Evolutionary conservation across 1,140 invertebrate species (phyloP).

Genomic region (Trachymyrmex cornetzi): DNA sequence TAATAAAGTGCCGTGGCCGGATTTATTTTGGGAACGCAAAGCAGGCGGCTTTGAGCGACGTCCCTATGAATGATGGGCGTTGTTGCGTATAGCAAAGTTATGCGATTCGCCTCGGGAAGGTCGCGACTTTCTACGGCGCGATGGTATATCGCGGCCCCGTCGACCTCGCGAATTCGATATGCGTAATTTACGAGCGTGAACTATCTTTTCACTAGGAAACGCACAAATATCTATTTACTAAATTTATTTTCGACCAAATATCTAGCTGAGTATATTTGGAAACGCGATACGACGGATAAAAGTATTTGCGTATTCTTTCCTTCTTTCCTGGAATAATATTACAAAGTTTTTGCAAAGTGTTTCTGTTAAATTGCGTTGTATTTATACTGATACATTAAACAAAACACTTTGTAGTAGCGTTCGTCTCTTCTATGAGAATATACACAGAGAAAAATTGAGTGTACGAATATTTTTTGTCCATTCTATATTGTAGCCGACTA

Average conservation of each 20-base stretch:
- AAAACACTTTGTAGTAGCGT: not conserved
- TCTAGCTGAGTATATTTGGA: not conserved
- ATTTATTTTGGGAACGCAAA: conserved; percentile 43
- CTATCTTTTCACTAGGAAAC: not conserved
- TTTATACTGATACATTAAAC: not conserved
- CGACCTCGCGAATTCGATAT: conserved; percentile 22
- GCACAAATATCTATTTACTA: not conserved
- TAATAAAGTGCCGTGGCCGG: not conserved
- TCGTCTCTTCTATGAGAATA: not conserved
- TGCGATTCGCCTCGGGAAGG: conserved; percentile 32
- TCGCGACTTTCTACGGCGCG: conserved; percentile 40
- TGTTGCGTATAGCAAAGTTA: conserved; percentile 39
- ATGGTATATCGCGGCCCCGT: not conserved
- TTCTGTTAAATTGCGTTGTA: not conserved
- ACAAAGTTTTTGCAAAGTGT: not conserved
- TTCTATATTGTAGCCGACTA: not conserved
- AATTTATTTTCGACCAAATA: not conserved
- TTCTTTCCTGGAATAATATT: not conserved
- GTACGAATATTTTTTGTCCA: not conserved
- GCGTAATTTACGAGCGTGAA: conserved; percentile 5
- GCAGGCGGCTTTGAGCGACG: conserved; percentile 45
- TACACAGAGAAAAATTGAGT: not conserved
- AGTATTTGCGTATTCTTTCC: not conserved
- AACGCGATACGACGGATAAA: not conserved
- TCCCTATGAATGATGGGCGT: conserved; percentile 40